phyloP scores from a whole-genome alignment of 1,140 invertebrate species.

The Lepidurus packardi region DNA sequence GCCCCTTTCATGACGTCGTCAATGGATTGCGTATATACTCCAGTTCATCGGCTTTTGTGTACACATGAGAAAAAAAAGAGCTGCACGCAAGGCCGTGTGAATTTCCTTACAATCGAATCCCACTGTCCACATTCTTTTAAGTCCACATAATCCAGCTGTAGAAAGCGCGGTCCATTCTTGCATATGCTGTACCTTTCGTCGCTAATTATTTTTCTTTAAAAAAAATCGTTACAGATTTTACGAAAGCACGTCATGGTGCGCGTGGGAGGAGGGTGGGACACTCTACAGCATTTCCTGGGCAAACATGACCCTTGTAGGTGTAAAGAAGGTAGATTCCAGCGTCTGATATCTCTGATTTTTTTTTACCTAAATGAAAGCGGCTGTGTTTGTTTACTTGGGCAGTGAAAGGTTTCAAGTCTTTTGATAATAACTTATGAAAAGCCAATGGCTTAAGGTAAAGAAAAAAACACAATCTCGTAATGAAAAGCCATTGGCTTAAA shows the following conservation, averaged over 20 bases:
- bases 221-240: constrained; percentile 64
- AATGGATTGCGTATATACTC: not conserved
- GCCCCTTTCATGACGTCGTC: not conserved
- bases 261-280: constrained; percentile 96
- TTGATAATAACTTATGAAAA: no score
- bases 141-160: no score
- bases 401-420: not conserved
- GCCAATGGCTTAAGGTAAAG: no score
- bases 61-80: not conserved
- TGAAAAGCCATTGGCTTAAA: no score
- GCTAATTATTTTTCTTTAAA: not conserved
- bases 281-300: constrained; percentile 88
- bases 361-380: not conserved
- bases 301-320: constrained; percentile 95
- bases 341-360: constrained; percentile 28
- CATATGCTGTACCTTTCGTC: not conserved
- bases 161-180: not conserved
- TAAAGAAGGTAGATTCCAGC: constrained; percentile 50
- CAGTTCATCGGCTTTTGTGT: not conserved
- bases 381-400: not conserved
- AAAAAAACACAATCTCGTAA: no score
- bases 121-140: no score
- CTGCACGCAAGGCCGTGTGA: not conserved
- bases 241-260: constrained; percentile 96
- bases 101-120: not conserved